Base-by-base conservation (phyloP, 2,888 invertebrate genomes). In the Hirtodrosophila alboralis region DNA sequence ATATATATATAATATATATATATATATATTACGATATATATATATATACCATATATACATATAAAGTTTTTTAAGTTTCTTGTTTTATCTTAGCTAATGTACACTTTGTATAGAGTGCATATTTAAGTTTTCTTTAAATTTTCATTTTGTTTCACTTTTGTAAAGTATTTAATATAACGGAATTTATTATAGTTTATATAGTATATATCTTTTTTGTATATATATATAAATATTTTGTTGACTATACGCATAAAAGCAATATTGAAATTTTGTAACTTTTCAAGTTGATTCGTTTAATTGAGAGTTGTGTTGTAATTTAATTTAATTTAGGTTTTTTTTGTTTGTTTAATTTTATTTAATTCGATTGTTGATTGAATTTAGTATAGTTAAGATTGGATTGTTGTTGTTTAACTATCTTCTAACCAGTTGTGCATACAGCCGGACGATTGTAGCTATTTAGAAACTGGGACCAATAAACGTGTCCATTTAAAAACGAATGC, bases 241-340 rank as follows among this genome's bases (percentile, higher is more conserved):
- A 52, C 38, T 70, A 48, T 53, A 49, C 36, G 47, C 47, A 48
- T 58, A 51, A 77, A 75, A 75, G 78, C 81, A 75, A 77, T 58
- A 38, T 59, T 43, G 37, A 38, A 49, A 56, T 30, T 58, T 67
- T 71, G 40, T 83, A 78, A 78, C 78, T 78, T 78, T 78, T 75
- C 10, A 78, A 86, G 80, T 86, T 84, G 47, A 41, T 79, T 83
- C 74, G 77, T 73, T 56, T 36, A 77, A 81, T 70, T 84, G 75
- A 75, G 56, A 63, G 56, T 66, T 34, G 31, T 54, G 48, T 21
- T 47, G 40, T 54, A 30, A 16, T 44, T 23, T 26, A 13, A 21
- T n/a, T n/a, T n/a, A n/a, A n/a, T n/a, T n/a, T n/a, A n/a, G n/a
- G n/a, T n/a, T n/a, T n/a, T n/a, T n/a, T n/a, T n/a, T n/a, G n/a